Conservation (phyloP, 2,797 vertebrate genomes). For the Hydrolagus colliei region DNA sequence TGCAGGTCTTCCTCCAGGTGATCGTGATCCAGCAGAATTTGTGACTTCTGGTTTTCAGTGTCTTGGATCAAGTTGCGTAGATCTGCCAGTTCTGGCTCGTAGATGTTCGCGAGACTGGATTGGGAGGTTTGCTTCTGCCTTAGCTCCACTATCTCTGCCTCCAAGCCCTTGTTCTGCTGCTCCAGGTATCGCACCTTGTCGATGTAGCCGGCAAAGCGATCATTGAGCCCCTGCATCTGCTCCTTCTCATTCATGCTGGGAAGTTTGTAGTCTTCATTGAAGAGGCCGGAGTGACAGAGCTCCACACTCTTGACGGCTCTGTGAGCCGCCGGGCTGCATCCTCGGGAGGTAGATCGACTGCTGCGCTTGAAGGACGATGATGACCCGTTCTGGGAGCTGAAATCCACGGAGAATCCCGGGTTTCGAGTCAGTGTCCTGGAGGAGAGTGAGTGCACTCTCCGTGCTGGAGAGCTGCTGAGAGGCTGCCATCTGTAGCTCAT, state of each 20-base stretch:
- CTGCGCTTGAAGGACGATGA: constrained; percentile 1
- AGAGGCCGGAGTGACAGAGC: background rate
- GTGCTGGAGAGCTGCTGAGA: background rate
- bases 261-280: background rate
- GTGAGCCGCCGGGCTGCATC: background rate
- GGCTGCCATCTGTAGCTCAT: constrained; percentile 10
- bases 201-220: constrained; percentile 28
- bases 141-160: background rate
- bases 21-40: background rate
- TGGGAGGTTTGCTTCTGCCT: background rate
- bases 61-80: constrained; percentile 1
- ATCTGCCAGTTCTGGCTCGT: constrained; percentile 20
- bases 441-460: background rate
- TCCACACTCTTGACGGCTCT: background rate
- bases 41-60: background rate
- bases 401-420: background rate
- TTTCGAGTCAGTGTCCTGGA: background rate
- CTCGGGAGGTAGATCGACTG: background rate
- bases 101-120: background rate
- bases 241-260: background rate
- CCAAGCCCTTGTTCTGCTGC: background rate
- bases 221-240: constrained; percentile 18
- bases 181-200: constrained; percentile 26
- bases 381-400: background rate
- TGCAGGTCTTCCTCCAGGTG: constrained; percentile 3